These are phyloP conservation scores for Masnerella sp. DNA, from an alignment of 2,888 invertebrate species.

Conservation along the genomic window DNA sequence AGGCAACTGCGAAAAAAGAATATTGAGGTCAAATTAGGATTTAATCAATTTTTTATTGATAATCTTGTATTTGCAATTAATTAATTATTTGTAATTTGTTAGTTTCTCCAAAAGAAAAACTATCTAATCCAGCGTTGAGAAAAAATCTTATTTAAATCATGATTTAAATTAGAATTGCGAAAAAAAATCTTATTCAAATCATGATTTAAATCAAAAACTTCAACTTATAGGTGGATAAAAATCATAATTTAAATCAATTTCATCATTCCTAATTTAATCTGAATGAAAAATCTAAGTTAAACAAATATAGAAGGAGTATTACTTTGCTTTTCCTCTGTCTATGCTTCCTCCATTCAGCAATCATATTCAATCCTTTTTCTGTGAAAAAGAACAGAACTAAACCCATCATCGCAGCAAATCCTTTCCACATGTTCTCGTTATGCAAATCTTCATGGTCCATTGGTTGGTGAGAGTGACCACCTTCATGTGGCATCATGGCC, in stretches of 20 bases:
- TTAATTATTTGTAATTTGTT: no score
- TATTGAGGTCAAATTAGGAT: not conserved
- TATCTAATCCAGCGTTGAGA: no score
- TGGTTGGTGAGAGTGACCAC: conserved; percentile 71
- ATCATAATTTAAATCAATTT: no score
- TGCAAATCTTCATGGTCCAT: conserved; percentile 78
- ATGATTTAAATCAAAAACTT: no score
- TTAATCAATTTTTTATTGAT: not conserved
- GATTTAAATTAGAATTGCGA: no score
- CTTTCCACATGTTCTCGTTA: conserved; percentile 89
- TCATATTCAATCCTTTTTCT: conserved; percentile 88
- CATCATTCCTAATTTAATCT: no score
- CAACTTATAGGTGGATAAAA: no score
- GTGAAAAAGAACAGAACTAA: conserved; percentile 94
- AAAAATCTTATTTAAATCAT: no score
- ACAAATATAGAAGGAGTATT: not conserved
- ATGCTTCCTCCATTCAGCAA: conserved; percentile 89
- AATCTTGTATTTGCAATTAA: no score
- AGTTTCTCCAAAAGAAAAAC: no score
- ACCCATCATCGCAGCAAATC: conserved; percentile 88
- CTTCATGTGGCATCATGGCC: conserved; percentile 78
- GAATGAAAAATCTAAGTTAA: not conserved
- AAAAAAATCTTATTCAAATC: no score
- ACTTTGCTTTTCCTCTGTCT: conserved; percentile 85
- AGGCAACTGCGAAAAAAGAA: conserved; percentile 79